These are phyloP conservation scores for Alviniconcha strummeri DNA, from an alignment of 2,888 invertebrate species.

Conservation along the genomic window DNA sequence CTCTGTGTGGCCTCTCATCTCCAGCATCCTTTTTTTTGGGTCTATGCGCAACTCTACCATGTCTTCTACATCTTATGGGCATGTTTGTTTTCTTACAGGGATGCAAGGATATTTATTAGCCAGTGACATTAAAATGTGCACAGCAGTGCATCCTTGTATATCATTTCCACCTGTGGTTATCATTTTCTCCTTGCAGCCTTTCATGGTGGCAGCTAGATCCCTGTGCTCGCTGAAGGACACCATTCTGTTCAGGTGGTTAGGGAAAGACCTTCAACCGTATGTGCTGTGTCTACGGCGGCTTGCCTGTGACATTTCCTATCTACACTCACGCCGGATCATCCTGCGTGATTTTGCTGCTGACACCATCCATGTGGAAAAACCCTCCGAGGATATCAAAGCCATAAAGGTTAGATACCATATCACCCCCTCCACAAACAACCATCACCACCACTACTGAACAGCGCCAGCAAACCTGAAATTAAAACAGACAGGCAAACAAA, in stretches of 20 bases:
- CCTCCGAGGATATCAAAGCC: background rate
- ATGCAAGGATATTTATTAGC: no score
- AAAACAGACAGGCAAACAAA: no score
- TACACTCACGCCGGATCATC: slow-evolving; percentile 18
- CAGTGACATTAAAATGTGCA: no score
- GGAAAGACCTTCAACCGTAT: background rate
- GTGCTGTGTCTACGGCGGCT: slow-evolving; percentile 17
- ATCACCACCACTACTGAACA: no score
- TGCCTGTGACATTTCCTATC: background rate
- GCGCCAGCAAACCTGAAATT: no score
- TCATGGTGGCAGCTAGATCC: background rate
- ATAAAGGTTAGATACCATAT: background rate
- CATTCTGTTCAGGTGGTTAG: background rate
- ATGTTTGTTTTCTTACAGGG: no score
- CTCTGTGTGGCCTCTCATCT: no score
- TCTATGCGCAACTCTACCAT: no score
- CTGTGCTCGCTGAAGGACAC: slow-evolving; percentile 10
- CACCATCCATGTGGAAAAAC: slow-evolving; percentile 2
- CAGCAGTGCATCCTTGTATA: no score
- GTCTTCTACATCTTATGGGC: no score
- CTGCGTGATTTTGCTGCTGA: slow-evolving; percentile 18
- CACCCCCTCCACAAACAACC: no score
- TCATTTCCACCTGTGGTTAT: background rate
- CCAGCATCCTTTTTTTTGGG: no score
- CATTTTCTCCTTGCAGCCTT: background rate